phyloP scores from a whole-genome alignment of 1,140 invertebrate genomes.

The Hestina assimilis region DNA sequence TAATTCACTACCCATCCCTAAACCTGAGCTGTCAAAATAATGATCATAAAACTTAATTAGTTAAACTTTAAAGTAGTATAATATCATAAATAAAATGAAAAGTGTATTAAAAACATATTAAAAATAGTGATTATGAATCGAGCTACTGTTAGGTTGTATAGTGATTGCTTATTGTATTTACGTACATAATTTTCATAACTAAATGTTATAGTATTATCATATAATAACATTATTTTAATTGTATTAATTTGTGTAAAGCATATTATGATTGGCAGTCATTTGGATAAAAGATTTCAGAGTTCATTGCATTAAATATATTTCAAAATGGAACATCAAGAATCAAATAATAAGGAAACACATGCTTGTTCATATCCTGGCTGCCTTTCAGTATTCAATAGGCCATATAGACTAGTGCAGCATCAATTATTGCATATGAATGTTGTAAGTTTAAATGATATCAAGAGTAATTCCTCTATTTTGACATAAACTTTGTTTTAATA shows the following conservation, averaged over 20 bases:
- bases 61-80: too few species aligned
- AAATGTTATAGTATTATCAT: too few species aligned
- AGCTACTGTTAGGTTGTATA: too few species aligned
- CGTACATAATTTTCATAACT: too few species aligned
- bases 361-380: conserved; percentile 60
- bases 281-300: background rate
- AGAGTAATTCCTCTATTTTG: background rate
- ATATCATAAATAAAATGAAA: too few species aligned
- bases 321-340: conserved; percentile 22
- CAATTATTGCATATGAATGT: conserved; percentile 63
- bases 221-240: background rate
- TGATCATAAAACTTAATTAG: too few species aligned
- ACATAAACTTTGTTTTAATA: background rate
- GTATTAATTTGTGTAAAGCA: background rate
- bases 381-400: conserved; percentile 64
- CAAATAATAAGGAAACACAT: conserved; percentile 39
- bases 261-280: background rate
- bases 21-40: too few species aligned
- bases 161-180: too few species aligned
- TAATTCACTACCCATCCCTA: too few species aligned
- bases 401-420: conserved; percentile 69
- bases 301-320: background rate
- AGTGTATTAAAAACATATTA: too few species aligned
- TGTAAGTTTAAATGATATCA: conserved; percentile 52
- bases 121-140: too few species aligned